Conservation (phyloP, 2,113 vertebrate genomes). For the Etheostoma cragini region DNA sequence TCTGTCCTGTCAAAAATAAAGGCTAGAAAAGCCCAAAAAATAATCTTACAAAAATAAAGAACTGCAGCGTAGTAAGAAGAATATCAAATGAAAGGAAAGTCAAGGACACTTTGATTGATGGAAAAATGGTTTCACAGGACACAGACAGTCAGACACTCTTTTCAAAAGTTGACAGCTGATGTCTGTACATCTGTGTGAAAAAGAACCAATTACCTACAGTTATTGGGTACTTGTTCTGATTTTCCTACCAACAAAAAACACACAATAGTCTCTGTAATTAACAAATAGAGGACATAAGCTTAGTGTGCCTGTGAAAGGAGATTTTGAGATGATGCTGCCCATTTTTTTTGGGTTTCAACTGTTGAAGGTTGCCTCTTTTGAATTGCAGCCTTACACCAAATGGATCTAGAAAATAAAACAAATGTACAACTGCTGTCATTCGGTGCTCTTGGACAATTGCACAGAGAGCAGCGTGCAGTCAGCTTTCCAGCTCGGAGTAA, state of each 20-base stretch:
- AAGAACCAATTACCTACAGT: conserved; percentile 39
- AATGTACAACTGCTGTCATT: conserved; percentile 36
- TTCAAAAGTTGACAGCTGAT: conserved; percentile 73
- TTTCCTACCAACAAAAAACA: conserved; percentile 39
- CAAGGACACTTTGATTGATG: conserved; percentile 72
- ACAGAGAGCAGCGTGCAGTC: conserved; percentile 14
- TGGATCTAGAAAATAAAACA: conserved; percentile 54
- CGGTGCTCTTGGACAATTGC: conserved; percentile 22
- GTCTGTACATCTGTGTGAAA: conserved; percentile 57
- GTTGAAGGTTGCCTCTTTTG: conserved; percentile 30
- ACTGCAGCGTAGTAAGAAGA: background rate
- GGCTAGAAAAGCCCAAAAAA: no score
- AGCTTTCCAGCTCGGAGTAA: background rate
- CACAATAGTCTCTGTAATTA: conserved; percentile 56
- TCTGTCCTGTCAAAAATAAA: no score
- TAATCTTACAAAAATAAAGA: no score
- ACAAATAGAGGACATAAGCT: conserved; percentile 46
- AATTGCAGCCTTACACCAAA: conserved; percentile 35
- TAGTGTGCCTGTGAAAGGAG: conserved; percentile 16
- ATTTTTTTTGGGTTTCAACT: no score
- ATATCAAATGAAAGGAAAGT: conserved; percentile 28
- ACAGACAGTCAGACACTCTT: conserved; percentile 63
- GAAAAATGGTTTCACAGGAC: conserved; percentile 62
- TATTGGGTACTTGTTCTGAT: conserved; percentile 27
- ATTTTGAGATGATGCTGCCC: conserved; percentile 19